phyloP scores from a whole-genome alignment of 2,888 invertebrate genomes.

The Melitaea athalia region DNA sequence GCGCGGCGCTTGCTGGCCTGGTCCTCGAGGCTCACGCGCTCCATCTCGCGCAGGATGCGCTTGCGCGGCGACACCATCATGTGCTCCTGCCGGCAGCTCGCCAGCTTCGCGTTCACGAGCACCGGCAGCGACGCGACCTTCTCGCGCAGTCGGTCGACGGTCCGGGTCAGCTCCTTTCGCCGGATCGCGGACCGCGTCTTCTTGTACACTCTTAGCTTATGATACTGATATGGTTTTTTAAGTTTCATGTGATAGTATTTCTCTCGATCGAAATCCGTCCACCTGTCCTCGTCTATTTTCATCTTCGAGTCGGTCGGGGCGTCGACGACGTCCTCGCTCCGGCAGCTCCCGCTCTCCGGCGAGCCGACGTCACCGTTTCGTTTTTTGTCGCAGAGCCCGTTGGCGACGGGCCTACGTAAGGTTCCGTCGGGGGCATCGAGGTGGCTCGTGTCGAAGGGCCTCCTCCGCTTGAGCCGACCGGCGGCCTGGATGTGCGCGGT shows the following conservation, averaged over 20 bases:
- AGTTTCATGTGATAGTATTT: conserved; percentile 78
- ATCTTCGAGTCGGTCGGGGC: conserved; percentile 48
- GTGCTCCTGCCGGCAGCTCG: conserved; percentile 75
- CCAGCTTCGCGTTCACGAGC: conserved; percentile 72
- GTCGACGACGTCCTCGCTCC: conserved; percentile 61
- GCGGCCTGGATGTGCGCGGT: conserved; percentile 68
- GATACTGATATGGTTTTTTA: conserved; percentile 79
- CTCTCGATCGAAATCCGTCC: conserved; percentile 68
- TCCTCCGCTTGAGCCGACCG: conserved; percentile 83
- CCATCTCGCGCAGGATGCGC: conserved; percentile 90
- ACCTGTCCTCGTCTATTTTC: conserved; percentile 58
- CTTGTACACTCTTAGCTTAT: conserved; percentile 75
- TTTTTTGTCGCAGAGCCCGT: conserved; percentile 60
- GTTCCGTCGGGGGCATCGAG: conserved; percentile 54
- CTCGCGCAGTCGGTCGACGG: conserved; percentile 67
- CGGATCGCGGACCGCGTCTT: conserved; percentile 66
- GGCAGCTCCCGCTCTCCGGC: conserved; percentile 46
- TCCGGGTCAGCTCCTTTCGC: conserved; percentile 62
- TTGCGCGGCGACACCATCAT: conserved; percentile 90
- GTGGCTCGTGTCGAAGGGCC: conserved; percentile 82
- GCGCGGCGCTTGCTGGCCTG: conserved; percentile 84
- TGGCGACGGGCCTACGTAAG: conserved; percentile 50
- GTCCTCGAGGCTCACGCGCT: conserved; percentile 88
- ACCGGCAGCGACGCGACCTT: conserved; percentile 63
- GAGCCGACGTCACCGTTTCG: conserved; percentile 61